Evolutionary conservation across 2,888 invertebrate genomes (phyloP).

Genomic region (Oscheius sp.): DNA sequence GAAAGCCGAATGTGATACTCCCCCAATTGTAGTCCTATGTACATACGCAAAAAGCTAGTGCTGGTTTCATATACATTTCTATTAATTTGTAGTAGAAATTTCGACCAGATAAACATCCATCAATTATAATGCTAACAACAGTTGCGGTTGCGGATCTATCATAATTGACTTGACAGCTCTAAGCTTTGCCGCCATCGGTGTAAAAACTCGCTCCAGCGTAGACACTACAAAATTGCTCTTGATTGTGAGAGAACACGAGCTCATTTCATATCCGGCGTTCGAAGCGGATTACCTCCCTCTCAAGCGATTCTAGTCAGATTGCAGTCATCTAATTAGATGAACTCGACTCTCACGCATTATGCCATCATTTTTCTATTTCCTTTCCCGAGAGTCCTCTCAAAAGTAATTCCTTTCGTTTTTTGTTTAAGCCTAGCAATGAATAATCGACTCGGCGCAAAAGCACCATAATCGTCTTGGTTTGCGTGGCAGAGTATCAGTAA

Average conservation of each 20-base stretch:
- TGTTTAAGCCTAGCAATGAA: background rate
- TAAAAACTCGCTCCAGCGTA: no score
- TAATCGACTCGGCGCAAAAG: background rate
- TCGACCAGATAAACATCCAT: no score
- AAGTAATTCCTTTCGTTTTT: background rate
- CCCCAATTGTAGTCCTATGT: background rate
- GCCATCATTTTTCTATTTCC: background rate
- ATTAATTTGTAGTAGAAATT: background rate
- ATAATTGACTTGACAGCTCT: constrained; percentile 3
- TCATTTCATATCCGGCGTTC: constrained; percentile 19
- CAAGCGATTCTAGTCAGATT: background rate
- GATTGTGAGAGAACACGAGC: background rate
- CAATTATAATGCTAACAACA: no score
- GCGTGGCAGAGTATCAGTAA: constrained; percentile 27
- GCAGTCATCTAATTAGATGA: background rate
- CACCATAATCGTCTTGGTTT: constrained; percentile 16
- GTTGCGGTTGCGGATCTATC: background rate
- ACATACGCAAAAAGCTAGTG: background rate
- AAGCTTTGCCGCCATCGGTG: background rate
- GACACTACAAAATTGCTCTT: no score
- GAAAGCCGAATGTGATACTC: background rate
- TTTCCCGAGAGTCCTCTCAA: no score
- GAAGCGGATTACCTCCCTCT: background rate
- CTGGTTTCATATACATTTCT: background rate
- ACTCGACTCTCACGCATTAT: background rate